Evolutionary conservation across 2,888 invertebrate genomes (phyloP).

Genomic region (Lysandra bellargus): DNA sequence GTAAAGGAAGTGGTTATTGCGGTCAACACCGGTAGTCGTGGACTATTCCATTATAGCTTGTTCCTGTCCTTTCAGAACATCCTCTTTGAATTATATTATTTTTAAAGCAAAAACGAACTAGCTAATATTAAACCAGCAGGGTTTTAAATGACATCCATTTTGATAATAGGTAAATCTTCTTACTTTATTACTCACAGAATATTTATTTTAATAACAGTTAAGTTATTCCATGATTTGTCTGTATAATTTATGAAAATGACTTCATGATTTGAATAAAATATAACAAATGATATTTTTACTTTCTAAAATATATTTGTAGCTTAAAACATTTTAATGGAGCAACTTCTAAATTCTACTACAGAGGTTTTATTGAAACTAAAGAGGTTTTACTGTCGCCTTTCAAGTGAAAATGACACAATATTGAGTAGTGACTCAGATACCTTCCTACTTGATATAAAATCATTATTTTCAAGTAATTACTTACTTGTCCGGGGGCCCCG

Average conservation of each 20-base stretch:
- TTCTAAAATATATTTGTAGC: too few relatives aligned
- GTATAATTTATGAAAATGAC: too few relatives aligned
- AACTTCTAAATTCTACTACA: not conserved
- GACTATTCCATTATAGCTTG: not conserved
- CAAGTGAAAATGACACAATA: conserved; percentile 25
- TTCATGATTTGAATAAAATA: too few relatives aligned
- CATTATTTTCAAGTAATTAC: conserved; percentile 37
- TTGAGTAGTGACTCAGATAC: not conserved
- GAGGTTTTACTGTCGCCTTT: conserved; percentile 38
- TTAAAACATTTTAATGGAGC: too few relatives aligned
- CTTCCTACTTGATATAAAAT: not conserved
- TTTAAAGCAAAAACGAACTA: too few relatives aligned
- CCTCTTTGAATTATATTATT: not conserved
- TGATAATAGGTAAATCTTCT: too few relatives aligned
- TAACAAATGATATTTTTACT: too few relatives aligned
- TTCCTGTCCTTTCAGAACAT: not conserved
- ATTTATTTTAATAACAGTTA: too few relatives aligned
- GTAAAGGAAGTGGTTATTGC: not conserved
- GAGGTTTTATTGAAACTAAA: not conserved
- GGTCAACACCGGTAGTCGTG: not conserved
- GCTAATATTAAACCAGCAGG: too few relatives aligned
- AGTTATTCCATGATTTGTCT: too few relatives aligned
- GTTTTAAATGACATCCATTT: too few relatives aligned
- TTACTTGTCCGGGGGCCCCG: conserved; percentile 73
- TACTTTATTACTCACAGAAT: too few relatives aligned